Evolutionary conservation across 1,140 invertebrate species (phyloP).

Genomic region (Macrotrachela quadricornifera): DNA sequence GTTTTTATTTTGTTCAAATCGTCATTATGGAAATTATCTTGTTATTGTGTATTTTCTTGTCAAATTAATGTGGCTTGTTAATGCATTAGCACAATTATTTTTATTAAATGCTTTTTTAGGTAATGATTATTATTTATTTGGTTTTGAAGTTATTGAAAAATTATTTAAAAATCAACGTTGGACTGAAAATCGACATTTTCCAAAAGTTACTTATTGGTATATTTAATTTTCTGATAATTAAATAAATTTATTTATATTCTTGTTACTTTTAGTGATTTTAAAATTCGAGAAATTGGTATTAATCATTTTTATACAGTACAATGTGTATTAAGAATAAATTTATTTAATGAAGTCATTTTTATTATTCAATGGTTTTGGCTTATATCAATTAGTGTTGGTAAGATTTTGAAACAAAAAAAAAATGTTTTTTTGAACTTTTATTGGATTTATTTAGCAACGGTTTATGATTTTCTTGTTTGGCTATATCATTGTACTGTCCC

Average conservation of each 20-base stretch:
- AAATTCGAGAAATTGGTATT: slow-evolving; percentile 8
- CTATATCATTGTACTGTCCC: too few species aligned
- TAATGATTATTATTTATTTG: slow-evolving; percentile 31
- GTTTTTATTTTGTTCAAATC: too few species aligned
- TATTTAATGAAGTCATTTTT: slow-evolving; percentile 8
- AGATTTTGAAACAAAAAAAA: not conserved
- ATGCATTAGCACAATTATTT: slow-evolving; percentile 36
- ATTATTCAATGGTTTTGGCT: slow-evolving; percentile 9
- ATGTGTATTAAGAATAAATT: slow-evolving; percentile 7
- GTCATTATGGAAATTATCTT: slow-evolving; percentile 1
- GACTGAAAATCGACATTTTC: slow-evolving; percentile 28
- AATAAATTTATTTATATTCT: too few species aligned
- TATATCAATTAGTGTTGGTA: not conserved
- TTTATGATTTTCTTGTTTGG: too few species aligned
- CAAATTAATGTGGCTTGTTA: slow-evolving; percentile 33
- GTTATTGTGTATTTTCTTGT: slow-evolving; percentile 31
- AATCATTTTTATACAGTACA: slow-evolving; percentile 7
- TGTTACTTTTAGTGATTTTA: slow-evolving; percentile 1
- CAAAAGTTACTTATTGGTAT: slow-evolving; percentile 31
- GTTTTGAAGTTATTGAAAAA: slow-evolving; percentile 27
- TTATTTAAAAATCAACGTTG: slow-evolving; percentile 28
- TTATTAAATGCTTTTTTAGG: slow-evolving; percentile 34
- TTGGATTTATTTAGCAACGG: too few species aligned
- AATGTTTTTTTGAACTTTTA: too few species aligned
- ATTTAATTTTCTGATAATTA: too few species aligned